These are phyloP conservation scores for Octodon degus DNA, from an alignment of 2,113 vertebrate genomes.

Conservation along the genomic window DNA sequence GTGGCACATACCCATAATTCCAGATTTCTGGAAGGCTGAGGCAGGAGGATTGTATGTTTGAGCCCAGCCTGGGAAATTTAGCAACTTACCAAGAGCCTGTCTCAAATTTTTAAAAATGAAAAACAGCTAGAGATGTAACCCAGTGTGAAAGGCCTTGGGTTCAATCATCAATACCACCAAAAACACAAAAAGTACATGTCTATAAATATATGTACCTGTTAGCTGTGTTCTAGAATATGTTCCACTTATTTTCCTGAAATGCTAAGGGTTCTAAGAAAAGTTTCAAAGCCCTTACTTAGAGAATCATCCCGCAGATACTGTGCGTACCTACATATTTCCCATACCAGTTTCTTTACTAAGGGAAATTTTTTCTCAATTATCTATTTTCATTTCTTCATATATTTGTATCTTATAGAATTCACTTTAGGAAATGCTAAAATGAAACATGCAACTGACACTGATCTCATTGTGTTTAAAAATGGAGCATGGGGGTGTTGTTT, in stretches of 20 bases:
- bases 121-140: not conserved
- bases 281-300: not conserved
- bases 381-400: conserved; percentile 18
- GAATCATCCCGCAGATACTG: not conserved
- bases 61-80: not conserved
- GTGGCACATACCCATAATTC: not conserved
- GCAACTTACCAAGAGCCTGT: not conserved
- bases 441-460: not conserved
- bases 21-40: not conserved
- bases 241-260: conserved; percentile 34
- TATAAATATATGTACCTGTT: not conserved
- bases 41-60: not conserved
- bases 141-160: not conserved
- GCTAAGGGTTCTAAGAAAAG: not conserved
- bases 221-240: not conserved
- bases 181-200: not conserved
- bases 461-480: conserved; percentile 23
- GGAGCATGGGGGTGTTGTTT: not conserved
- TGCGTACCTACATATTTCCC: not conserved
- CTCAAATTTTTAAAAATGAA: not conserved
- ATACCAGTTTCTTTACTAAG: not conserved
- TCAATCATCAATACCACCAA: not conserved
- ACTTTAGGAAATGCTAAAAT: conserved; percentile 9
- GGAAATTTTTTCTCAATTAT: not conserved
- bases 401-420: not conserved